These are phyloP conservation scores for Osmerus eperlanus DNA, from an alignment of 2,113 vertebrate species.

Conservation along the genomic window DNA sequence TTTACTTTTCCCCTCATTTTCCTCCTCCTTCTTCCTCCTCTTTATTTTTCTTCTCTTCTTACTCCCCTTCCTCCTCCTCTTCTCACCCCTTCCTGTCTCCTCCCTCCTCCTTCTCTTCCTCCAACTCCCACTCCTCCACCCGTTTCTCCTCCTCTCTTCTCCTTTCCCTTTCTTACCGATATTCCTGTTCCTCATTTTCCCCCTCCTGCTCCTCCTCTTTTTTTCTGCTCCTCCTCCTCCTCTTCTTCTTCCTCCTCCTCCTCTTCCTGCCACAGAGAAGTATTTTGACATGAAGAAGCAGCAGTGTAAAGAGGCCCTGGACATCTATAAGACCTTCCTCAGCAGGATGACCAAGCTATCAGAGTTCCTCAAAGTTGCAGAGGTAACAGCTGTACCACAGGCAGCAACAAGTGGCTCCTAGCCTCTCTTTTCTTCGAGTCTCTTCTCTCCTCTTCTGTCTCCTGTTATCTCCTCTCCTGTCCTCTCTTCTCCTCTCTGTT, in stretches of 20 bases:
- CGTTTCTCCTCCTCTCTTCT: background rate
- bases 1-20: too few species aligned
- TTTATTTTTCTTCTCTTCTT: too few species aligned
- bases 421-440: background rate
- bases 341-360: constrained; percentile 96
- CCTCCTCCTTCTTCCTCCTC: too few species aligned
- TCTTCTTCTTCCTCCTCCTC: background rate
- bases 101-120: background rate
- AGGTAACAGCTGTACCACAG: constrained; percentile 73
- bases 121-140: background rate
- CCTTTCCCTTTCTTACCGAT: background rate
- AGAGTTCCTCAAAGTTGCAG: constrained; percentile 95
- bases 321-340: constrained; percentile 95
- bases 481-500: constrained; percentile 47
- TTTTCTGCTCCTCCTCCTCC: background rate
- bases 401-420: constrained; percentile 8
- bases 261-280: constrained; percentile 78
- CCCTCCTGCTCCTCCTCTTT: background rate
- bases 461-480: constrained; percentile 28
- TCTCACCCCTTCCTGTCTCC: background rate
- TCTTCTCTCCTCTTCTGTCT: background rate
- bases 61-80: too few species aligned
- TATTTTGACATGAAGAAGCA: constrained; percentile 99
- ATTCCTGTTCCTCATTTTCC: background rate
- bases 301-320: constrained; percentile 94